Base-by-base conservation (phyloP, 2,888 invertebrate species). In the Polymixis flavicincta region DNA sequence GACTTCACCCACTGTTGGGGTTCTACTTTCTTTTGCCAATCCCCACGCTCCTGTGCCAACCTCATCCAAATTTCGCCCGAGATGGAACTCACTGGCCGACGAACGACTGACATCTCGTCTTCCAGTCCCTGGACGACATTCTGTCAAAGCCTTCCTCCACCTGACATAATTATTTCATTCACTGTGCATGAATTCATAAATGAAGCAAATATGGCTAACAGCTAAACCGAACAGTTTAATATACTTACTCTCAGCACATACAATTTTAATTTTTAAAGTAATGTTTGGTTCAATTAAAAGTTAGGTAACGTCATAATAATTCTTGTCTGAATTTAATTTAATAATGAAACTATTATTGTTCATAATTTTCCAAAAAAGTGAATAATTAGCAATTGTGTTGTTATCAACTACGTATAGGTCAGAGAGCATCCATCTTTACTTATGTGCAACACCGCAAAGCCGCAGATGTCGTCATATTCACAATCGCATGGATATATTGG, bases 401-500 rank as follows among this genome's bases (percentile, higher is more conserved):
- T 37, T 3, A 6, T 37, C 37, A 5, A 37, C 37, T 37, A 37
- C n/a, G 4, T 37, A 37, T 25, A 9, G 22, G 32, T 19, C 37
- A 28, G 28, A 54, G 37, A n/a, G 25, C 37, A 71, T 42, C 6
- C 2, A 1, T 42, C 8, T 48, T n/a, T 63, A 59, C 28, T 19
- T 59, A 71, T 50, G 7, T 63, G 72, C 42, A 71, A 32, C 32
- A 60, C 55, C 42, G 9, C 50, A 14, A 32, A 61, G 14, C 72
- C 25, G 2, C 50, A 80, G 17, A 80, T 59, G 42, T 42, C 32
- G 42, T 50, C 55, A 63, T 52, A 71, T 32, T 50, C 5, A 22
- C 61, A 63, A 48, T 42, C n/a, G 1, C 54, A 55, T 48, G 32
- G 60, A 13, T 69, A 60, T 57, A 73, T 37, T 42, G 13, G 22